Percentiles rank a stretch among this genome's conserved stretches.
Conservation (phyloP, 2,113 vertebrate species). For the Corythornis vintsioides region DNA sequence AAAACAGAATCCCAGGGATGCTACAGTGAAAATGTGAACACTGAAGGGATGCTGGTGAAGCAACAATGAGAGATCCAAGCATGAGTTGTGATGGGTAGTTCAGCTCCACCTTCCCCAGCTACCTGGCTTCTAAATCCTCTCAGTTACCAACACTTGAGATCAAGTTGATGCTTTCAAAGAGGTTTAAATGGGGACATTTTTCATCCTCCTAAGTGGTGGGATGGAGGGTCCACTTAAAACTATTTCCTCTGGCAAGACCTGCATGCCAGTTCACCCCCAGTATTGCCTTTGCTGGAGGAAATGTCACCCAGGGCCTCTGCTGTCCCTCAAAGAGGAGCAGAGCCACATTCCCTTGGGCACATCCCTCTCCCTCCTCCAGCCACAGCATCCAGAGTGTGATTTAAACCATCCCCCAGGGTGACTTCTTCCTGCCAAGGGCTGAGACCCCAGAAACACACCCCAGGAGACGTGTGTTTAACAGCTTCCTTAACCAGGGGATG, state of each 20-base stretch:
- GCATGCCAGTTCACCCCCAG: neutral
- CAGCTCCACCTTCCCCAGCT: neutral
- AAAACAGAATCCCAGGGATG: neutral
- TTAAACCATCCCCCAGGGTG: neutral
- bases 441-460: neutral
- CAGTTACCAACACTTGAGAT: neutral
- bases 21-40: neutral
- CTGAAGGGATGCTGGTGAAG: neutral
- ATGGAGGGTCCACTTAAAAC: neutral
- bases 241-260: neutral
- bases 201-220: neutral
- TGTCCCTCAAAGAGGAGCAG: neutral
- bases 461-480: neutral
- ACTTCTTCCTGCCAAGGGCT: neutral
- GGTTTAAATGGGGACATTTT: neutral
- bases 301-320: neutral
- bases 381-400: neutral
- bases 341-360: neutral
- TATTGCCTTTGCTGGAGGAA: neutral
- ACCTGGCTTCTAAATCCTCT: neutral
- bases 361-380: neutral
- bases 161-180: neutral
- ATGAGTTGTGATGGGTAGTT: neutral
- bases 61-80: neutral
- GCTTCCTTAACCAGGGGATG: neutral